phyloP scores from a whole-genome alignment of 1,140 invertebrate genomes.

The Aplysia californica region DNA sequence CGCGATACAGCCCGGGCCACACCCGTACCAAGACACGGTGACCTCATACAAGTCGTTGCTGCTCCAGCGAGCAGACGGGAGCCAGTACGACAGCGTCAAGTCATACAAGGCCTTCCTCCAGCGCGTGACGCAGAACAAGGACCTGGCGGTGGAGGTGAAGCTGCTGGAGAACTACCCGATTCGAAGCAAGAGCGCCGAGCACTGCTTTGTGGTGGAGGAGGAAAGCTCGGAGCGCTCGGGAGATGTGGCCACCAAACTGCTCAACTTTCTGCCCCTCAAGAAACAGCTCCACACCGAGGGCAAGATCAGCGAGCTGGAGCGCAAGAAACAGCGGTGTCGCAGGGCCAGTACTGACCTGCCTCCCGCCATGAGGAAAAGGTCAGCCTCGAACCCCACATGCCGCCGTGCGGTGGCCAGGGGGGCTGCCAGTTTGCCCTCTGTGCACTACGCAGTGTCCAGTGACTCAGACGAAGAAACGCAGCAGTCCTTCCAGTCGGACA shows the following conservation, averaged over 20 bases:
- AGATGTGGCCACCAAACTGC: neutral
- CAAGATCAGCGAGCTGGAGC: neutral
- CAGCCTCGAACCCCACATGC: conserved; percentile 16
- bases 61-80: conserved; percentile 28
- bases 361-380: conserved; percentile 9
- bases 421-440: conserved; percentile 17
- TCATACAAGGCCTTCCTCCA: conserved; percentile 38
- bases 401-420: neutral
- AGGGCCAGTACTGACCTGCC: neutral
- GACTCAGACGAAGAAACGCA: conserved; percentile 21
- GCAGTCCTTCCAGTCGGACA: conserved; percentile 4
- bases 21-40: conserved; percentile 34
- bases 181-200: conserved; percentile 26
- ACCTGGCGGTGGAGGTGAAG: conserved; percentile 38
- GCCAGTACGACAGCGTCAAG: conserved; percentile 34
- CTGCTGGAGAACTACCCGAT: conserved; percentile 29
- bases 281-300: conserved; percentile 1
- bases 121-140: conserved; percentile 29
- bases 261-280: neutral
- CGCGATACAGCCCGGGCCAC: neutral
- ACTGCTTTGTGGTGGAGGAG: conserved; percentile 22
- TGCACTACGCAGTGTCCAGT: conserved; percentile 10
- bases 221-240: conserved; percentile 17
- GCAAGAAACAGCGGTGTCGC: conserved; percentile 8
- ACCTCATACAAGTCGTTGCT: conserved; percentile 36